Evolutionary conservation across 2,888 invertebrate genomes (phyloP).

Genomic region (Meganola albula): DNA sequence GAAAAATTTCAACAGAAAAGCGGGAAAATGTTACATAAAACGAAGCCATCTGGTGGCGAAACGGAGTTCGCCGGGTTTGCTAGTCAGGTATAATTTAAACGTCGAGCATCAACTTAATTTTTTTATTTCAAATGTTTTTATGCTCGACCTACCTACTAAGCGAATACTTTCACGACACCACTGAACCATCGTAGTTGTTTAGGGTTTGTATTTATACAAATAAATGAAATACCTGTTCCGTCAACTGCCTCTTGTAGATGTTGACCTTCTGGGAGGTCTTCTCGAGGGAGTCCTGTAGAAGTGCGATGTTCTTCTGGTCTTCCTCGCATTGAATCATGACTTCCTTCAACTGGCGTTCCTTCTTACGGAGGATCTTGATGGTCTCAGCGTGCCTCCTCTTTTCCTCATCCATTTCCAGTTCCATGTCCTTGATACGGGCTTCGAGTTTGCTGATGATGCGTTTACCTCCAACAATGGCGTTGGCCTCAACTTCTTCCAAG

Average conservation of each 20-base stretch:
- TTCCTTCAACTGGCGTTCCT: conserved; percentile 97
- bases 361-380: conserved; percentile 98
- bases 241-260: conserved; percentile 97
- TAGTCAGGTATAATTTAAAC: no score
- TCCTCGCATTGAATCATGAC: conserved; percentile 97
- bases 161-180: no score
- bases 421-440: conserved; percentile 95
- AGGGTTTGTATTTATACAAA: no score
- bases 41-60: no score
- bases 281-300: conserved; percentile 94
- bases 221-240: conserved; percentile 85
- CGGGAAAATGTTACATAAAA: no score
- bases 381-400: conserved; percentile 98
- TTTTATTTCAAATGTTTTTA: no score
- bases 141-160: no score
- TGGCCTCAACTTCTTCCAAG: conserved; percentile 97
- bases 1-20: no score
- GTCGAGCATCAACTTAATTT: no score
- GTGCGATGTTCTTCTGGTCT: conserved; percentile 95
- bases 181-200: no score
- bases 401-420: conserved; percentile 96
- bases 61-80: no score
- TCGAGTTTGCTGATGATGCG: conserved; percentile 98
- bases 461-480: conserved; percentile 97
- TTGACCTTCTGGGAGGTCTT: conserved; percentile 91